A percentile compares a stretch with the other conserved stretches of the same genome.
Conservation (phyloP, 2,888 invertebrate species). For the Stomorhina lunata region DNA sequence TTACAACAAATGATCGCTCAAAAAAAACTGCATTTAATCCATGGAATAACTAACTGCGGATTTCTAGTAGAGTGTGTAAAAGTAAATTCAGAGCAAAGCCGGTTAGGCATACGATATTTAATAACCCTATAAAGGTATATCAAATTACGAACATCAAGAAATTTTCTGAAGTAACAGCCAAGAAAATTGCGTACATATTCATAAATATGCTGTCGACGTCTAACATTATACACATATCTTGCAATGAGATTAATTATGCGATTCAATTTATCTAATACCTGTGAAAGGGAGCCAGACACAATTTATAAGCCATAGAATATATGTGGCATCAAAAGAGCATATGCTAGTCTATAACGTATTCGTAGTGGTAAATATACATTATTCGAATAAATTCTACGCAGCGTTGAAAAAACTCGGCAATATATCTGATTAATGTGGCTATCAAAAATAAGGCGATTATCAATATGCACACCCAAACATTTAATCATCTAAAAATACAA, state of each 20-base stretch:
- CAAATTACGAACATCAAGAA: neutral
- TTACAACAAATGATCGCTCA: neutral
- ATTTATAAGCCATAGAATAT: neutral
- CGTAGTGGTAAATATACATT: constrained; percentile 1
- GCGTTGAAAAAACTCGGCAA: neutral
- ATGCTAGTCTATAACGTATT: neutral
- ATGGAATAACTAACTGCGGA: too few species aligned
- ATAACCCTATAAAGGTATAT: neutral
- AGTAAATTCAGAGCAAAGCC: neutral
- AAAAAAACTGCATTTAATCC: too few species aligned
- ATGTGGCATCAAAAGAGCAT: neutral
- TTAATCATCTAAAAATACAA: neutral
- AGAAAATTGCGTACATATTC: neutral
- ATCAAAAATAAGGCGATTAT: neutral
- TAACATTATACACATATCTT: neutral
- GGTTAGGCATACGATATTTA: neutral
- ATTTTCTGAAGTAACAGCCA: neutral
- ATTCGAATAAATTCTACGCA: constrained; percentile 1
- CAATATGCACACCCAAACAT: neutral
- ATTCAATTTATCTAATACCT: neutral
- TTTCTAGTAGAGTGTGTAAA: neutral
- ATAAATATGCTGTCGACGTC: neutral
- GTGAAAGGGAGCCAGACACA: neutral
- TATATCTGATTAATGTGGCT: neutral
- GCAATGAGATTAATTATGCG: neutral